Conservation (phyloP, 2,888 invertebrate species). For the Cataglyphis livida region DNA sequence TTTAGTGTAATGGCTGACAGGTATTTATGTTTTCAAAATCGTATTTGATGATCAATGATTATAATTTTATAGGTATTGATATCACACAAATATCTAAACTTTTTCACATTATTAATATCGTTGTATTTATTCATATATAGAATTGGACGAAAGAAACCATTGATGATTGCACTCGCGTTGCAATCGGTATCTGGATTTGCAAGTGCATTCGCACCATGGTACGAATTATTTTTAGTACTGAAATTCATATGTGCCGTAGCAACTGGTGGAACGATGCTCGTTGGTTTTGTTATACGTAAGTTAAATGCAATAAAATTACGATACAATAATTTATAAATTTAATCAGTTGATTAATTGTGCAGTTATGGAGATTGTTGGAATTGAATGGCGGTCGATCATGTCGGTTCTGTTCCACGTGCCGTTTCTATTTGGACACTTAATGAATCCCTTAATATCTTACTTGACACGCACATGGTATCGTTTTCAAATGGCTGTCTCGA, state of each 20-base stretch:
- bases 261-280: conserved; percentile 90
- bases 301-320: conserved; percentile 40
- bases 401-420: conserved; percentile 87
- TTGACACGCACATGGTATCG: conserved; percentile 87
- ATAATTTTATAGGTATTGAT: not conserved
- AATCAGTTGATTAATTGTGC: conserved; percentile 33
- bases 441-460: conserved; percentile 88
- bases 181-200: conserved; percentile 87
- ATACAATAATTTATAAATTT: not conserved
- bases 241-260: conserved; percentile 88
- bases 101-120: conserved; percentile 6
- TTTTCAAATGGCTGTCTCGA: conserved; percentile 86
- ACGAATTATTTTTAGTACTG: conserved; percentile 88
- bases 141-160: conserved; percentile 89
- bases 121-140: conserved; percentile 82
- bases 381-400: conserved; percentile 85
- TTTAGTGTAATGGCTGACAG: conserved; percentile 87
- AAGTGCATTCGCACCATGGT: conserved; percentile 87
- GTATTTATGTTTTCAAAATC: conserved; percentile 75
- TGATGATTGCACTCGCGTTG: conserved; percentile 87
- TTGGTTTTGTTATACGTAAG: conserved; percentile 88
- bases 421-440: conserved; percentile 87
- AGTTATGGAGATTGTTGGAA: conserved; percentile 88
- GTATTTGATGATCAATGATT: not conserved
- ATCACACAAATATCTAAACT: not conserved